Base-by-base conservation (phyloP, 2,113 vertebrate species). In the Gnathonemus echidnorhynchus region DNA sequence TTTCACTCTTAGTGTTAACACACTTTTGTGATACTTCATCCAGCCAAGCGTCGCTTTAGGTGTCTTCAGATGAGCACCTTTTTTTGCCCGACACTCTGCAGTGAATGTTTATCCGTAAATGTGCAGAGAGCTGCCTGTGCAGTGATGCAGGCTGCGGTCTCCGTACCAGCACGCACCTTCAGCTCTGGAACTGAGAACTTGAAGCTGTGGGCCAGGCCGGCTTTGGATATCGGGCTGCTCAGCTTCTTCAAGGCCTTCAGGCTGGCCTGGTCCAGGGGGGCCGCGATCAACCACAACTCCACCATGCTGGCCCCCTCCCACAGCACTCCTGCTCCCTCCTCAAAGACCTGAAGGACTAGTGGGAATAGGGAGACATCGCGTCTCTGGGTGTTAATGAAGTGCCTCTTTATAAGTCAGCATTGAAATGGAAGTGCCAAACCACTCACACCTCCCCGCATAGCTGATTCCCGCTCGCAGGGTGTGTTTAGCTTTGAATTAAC, bases 271-370 rank as follows among this genome's bases (percentile, higher is more conserved):
- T 99, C 98, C 87, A 97, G 96, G 0, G 98, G 98, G 87, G 98
- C 97, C 19, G 98, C 98, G 94, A 99, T 97, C 89, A 99, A 92
- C 98, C 97, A 99, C 92, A 99, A 96, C 92, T 99, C 98, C 0
- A 96, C 95, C 97, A 98, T 98, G 89, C 92, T 88, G 1, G 91
- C 45, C 92, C 89, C 91, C 90, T n/a, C 46, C 53, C 56, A 50
- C 46, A 27, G 21, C 80, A 31, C 42, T 89, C 90, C 86, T 74
- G 42, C 86, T 46, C 39, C 46, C 70, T 89, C 50, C 13, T 84
- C 88, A 86, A 91, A 53, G 90, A 62, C 49, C 88, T 92, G 89
- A 90, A 48, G 88, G 86, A 88, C 77, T n/a, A 66, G 50, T 49
- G 62, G n/a, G 45, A 31, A 70, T 13, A 9, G 17, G 6, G 87